phyloP scores from a whole-genome alignment of 2,797 vertebrate genomes.

The Botia kubotai region DNA sequence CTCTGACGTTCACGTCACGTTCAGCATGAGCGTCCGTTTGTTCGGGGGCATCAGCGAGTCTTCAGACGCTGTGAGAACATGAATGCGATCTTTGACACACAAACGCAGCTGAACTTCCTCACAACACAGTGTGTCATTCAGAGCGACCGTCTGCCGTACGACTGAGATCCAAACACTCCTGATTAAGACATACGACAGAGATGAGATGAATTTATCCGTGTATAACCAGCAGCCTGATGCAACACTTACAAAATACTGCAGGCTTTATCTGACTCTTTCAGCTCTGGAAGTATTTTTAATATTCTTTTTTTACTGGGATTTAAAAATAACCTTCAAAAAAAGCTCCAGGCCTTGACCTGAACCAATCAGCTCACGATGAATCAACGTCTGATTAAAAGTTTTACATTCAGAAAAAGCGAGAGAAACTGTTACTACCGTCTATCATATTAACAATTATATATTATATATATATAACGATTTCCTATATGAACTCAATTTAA shows the following conservation, averaged over 20 bases:
- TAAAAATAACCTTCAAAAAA: background rate
- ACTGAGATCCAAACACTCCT: background rate
- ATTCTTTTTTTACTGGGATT: constrained; percentile 3
- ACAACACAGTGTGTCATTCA: constrained; percentile 22
- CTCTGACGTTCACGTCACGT: constrained; percentile 36
- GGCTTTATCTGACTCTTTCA: background rate
- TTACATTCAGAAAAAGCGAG: background rate
- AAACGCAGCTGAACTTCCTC: constrained; percentile 19
- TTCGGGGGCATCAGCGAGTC: background rate
- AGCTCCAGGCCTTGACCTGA: background rate
- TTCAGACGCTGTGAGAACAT: constrained; percentile 4
- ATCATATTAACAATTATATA: too few species aligned
- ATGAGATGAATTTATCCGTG: background rate
- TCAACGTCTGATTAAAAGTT: background rate
- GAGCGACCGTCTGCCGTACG: background rate
- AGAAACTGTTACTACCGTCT: too few species aligned
- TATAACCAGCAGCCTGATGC: background rate
- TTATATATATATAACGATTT: too few species aligned
- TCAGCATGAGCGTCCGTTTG: constrained; percentile 10
- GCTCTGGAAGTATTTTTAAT: background rate
- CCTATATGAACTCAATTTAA: too few species aligned
- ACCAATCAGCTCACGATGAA: background rate
- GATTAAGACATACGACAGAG: constrained; percentile 8
- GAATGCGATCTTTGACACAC: constrained; percentile 37
- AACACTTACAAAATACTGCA: background rate